phyloP scores from a whole-genome alignment of 2,888 invertebrate species.

The Dastarcus helophoroides region DNA sequence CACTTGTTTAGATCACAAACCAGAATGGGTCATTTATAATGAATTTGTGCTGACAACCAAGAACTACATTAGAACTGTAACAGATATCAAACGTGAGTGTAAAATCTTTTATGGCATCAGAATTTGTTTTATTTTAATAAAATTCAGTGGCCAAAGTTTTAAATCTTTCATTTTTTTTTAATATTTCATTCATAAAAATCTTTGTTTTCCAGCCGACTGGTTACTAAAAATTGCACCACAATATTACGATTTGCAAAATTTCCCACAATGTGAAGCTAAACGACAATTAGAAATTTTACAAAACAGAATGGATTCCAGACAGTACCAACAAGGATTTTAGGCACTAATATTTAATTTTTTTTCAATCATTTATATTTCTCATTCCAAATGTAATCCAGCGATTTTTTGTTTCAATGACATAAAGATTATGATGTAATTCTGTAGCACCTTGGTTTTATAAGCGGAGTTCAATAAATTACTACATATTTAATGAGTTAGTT shows the following conservation, averaged over 20 bases:
- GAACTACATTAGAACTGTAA: constrained; percentile 98
- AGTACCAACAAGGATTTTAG: constrained; percentile 49
- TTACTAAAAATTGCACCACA: constrained; percentile 90
- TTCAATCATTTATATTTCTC: too few relatives aligned
- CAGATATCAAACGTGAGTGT: constrained; percentile 92
- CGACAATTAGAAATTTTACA: constrained; percentile 83
- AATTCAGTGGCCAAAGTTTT: too few relatives aligned
- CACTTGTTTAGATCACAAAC: constrained; percentile 97
- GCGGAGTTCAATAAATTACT: too few relatives aligned
- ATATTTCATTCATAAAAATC: background rate
- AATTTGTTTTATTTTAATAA: too few relatives aligned
- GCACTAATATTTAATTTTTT: constrained; percentile 5
- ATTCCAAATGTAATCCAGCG: too few relatives aligned
- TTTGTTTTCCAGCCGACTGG: constrained; percentile 67
- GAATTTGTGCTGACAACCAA: constrained; percentile 99
- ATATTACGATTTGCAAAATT: constrained; percentile 96
- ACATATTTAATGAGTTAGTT: too few relatives aligned
- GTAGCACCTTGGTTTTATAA: too few relatives aligned
- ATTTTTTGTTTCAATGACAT: too few relatives aligned
- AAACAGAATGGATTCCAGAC: constrained; percentile 73
- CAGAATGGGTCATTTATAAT: constrained; percentile 99
- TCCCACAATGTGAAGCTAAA: constrained; percentile 95
- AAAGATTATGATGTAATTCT: too few relatives aligned
- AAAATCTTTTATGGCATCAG: too few relatives aligned
- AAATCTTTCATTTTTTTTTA: too few relatives aligned